Evolutionary conservation across 37 sponge, comb jelly and placozoan species (phyloP).

Genomic region (Trichoplax adhaerens): DNA sequence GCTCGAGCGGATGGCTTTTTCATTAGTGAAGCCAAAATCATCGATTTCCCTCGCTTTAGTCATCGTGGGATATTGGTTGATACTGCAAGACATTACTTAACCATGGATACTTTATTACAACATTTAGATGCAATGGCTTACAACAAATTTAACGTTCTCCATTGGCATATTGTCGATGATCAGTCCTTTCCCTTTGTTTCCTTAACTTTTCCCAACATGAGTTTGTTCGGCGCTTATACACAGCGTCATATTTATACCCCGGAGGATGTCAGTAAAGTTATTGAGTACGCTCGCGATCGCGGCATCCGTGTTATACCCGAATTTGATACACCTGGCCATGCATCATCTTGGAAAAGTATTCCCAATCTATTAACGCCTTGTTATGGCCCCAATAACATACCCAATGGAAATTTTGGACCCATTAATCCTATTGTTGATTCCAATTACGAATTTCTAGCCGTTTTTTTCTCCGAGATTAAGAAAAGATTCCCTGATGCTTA

Average conservation of each 20-base stretch:
- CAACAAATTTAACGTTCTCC: constrained; percentile 81
- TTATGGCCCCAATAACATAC: background rate
- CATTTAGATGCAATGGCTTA: constrained; percentile 50
- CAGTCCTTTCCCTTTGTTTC: constrained; percentile 79
- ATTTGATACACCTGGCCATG: constrained; percentile 92
- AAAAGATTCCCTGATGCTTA: constrained; percentile 55
- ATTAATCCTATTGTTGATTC: constrained; percentile 51
- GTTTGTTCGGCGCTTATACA: constrained; percentile 54
- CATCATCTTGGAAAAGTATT: constrained; percentile 30
- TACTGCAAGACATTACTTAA: constrained; percentile 69
- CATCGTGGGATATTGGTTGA: constrained; percentile 68
- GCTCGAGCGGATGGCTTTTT: too few species aligned
- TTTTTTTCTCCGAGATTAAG: constrained; percentile 53
- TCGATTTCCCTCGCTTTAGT: constrained; percentile 60
- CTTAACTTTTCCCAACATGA: constrained; percentile 43
- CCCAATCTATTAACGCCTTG: too few species aligned
- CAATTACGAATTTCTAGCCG: constrained; percentile 52
- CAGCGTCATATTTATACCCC: constrained; percentile 52
- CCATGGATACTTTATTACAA: constrained; percentile 6
- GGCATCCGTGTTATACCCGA: constrained; percentile 86
- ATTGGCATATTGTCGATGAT: constrained; percentile 94
- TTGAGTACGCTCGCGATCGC: constrained; percentile 52
- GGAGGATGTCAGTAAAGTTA: constrained; percentile 38
- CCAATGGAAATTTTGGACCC: constrained; percentile 56
- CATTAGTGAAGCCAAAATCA: background rate